Base-by-base conservation (phyloP, 1,140 invertebrate species). In the Stratiolaelaps scimitus region DNA sequence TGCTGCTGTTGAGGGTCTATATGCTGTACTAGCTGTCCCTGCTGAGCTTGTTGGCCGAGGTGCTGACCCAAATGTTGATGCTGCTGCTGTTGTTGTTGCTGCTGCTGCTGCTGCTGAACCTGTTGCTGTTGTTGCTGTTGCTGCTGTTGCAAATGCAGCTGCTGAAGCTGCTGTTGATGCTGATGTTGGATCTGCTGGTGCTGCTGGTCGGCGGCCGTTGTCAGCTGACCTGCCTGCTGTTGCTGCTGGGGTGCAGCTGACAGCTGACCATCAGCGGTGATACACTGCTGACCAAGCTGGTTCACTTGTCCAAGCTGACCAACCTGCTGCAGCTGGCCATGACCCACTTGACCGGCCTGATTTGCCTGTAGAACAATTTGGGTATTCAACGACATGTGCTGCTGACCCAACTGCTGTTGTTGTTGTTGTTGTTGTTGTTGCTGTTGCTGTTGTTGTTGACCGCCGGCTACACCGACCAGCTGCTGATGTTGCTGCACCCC, bases 51-150 rank as follows among this genome's bases (percentile, higher is more conserved):
- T 48, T 48, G 47, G 34, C 34, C 10, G 34, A 40, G 34, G 10
- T 40, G 34, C 53, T 60, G 53, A 10, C 26, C 26, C 53, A 60
- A 26, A 60, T 60, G 53, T 26, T 60, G 53, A 1, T 60, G 53
- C 47, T 48, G 47, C 26, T 48, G 47, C 47, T 48, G 47, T 15
- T 48, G 47, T 28, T 6, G 5, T 15, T 48, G 47, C 47, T 6
- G 5, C 47, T 45, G 44, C 44, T 13, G 44, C n/a, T 13, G 13
- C n/a, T 45, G 44, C 44, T n/a, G 13, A 13, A 45, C n/a, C 28
- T 4, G 7, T 23, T 6, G 20, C 28, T 60, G 53, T 60, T 60
- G 53, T 10, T 29, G 53, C 53, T 29, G 15, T 34, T 60, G 53
- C 26, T 60, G 53, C 10, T 60, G 53, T 26, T 29, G 53, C 26